Base-by-base conservation (phyloP, 2,113 vertebrate species). In the Corynorhinus townsendii region DNA sequence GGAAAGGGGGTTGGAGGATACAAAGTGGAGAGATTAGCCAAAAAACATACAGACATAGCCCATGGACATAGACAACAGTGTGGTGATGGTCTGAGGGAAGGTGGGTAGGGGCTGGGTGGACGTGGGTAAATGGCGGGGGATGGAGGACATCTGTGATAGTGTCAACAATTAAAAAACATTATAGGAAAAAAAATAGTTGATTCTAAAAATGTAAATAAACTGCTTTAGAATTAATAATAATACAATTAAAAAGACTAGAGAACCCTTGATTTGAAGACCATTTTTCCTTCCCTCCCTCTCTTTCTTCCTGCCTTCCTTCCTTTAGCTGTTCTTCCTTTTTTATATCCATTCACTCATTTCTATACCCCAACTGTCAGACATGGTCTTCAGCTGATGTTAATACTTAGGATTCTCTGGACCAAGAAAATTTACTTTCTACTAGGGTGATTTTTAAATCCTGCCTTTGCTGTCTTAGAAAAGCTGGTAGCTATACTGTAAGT, bases 341-440 rank as follows among this genome's bases (percentile, higher is more conserved):
- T 59, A 76, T 3, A 54, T 68, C 5, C 7, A 1, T 76, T 93
- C n/a, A 96, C 49, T 94, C 64, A 52, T 91, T 93, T 96, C 28
- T 81, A 83, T 68, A 62, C 62, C 43, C 47, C 0, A 68, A 28
- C 45, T 17, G 1, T 92, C 43, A 96, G 81, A 33, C 20, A 82
- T 62, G 84, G 68, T 43, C 89, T 93, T 94, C 82, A 95, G 33
- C 33, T 97, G 87, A 82, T 72, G 56, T 72, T 96, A 97, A 94
- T 79, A 47, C 56, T 40, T 40, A 87, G 71, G 72, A 71, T 47
- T n/a, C 5, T 40, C 84, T 90, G 92, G 79, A 95, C 88, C 43
- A 38, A 64, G 62, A 94, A 96, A 91, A 85, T 94, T 64, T 64
- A 77, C 62, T 40, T 38, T 59, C 89, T 85, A 76, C 69, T 87